These are phyloP conservation scores for Musca domestica DNA, from an alignment of 1,140 invertebrate genomes.

Conservation along the genomic window DNA sequence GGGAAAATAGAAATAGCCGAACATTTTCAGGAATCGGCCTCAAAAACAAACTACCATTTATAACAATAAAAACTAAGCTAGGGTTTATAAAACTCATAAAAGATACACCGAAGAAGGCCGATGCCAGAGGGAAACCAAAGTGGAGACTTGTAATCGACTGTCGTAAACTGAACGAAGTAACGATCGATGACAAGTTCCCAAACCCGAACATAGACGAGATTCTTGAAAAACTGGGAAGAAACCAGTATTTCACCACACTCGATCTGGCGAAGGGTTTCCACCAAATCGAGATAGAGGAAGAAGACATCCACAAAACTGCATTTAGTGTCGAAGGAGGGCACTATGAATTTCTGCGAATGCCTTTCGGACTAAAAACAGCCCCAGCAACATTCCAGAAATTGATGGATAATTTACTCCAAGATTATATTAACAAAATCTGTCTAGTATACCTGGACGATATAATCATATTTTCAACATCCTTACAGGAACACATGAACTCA, in stretches of 20 bases:
- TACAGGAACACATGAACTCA: background rate
- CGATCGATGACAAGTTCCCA: slow-evolving; percentile 17
- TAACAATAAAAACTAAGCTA: no score
- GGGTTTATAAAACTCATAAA: no score
- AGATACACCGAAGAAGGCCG: background rate
- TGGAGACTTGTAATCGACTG: slow-evolving; percentile 10
- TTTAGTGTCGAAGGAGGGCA: slow-evolving; percentile 50
- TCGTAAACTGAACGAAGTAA: slow-evolving; percentile 11
- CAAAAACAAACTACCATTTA: no score
- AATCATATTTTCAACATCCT: background rate
- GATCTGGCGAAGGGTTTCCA: slow-evolving; percentile 19
- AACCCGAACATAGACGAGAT: slow-evolving; percentile 20
- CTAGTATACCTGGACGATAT: slow-evolving; percentile 1
- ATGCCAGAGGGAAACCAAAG: background rate
- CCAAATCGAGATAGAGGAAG: slow-evolving; percentile 15
- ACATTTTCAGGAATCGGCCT: no score
- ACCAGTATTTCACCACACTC: slow-evolving; percentile 20
- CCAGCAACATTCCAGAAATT: slow-evolving; percentile 55
- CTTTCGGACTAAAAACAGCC: slow-evolving; percentile 53
- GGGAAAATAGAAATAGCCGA: no score
- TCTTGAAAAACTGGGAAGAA: slow-evolving; percentile 15
- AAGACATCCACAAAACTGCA: no score
- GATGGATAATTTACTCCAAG: slow-evolving; percentile 36
- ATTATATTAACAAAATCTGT: background rate
- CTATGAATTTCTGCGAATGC: slow-evolving; percentile 52